These are phyloP conservation scores for Therioaphis trifolii DNA, from an alignment of 2,888 invertebrate genomes.

Conservation along the genomic window DNA sequence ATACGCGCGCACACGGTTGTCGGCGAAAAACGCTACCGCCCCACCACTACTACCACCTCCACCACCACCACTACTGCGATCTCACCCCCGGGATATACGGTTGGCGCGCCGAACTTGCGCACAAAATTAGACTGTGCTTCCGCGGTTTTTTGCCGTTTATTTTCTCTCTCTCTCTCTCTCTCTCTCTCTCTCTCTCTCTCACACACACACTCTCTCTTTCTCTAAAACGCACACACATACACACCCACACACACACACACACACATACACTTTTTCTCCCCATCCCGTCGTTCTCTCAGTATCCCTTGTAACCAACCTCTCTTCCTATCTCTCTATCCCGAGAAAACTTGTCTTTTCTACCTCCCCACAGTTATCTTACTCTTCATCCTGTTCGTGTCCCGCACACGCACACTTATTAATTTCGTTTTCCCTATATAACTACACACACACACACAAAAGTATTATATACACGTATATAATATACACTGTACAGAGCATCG, in stretches of 20 bases:
- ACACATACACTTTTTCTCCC: too few species aligned
- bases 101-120: conserved; percentile 55
- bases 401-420: background rate
- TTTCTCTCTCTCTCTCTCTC: background rate
- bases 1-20: conserved; percentile 33
- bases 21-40: conserved; percentile 31
- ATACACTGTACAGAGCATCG: too few species aligned
- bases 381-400: background rate
- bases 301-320: background rate
- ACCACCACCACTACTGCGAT: background rate
- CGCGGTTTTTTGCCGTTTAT: conserved; percentile 56
- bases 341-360: too few species aligned
- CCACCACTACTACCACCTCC: background rate
- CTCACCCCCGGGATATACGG: conserved; percentile 1
- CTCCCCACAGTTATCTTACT: background rate
- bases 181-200: too few species aligned
- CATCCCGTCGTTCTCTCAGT: too few species aligned
- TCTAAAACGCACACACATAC: too few species aligned
- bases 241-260: too few species aligned
- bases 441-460: background rate
- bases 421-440: too few species aligned
- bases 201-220: background rate
- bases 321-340: background rate
- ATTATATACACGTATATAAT: too few species aligned
- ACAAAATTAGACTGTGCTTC: conserved; percentile 45